These are phyloP conservation scores for Coecobrya sp. DNA, from an alignment of 2,888 invertebrate species.

Conservation along the genomic window DNA sequence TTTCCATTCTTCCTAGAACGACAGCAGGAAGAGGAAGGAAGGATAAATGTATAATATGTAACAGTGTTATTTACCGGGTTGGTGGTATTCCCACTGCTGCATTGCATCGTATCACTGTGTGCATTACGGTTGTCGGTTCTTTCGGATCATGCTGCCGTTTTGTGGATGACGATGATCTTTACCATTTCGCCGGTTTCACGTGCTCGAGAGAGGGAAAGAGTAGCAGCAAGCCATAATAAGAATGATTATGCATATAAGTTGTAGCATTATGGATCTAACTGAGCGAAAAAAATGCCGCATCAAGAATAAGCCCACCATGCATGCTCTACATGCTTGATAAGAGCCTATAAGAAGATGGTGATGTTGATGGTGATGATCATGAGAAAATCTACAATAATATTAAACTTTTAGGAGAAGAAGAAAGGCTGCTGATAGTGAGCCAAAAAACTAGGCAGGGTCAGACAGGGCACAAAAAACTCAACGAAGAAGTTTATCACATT, in stretches of 20 bases:
- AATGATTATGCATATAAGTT: slow-evolving; percentile 59
- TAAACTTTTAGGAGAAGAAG: slow-evolving; percentile 35
- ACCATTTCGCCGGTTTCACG: slow-evolving; percentile 62
- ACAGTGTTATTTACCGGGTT: slow-evolving; percentile 12
- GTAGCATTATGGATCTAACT: slow-evolving; percentile 44
- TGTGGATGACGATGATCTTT: slow-evolving; percentile 6
- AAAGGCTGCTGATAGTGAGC: slow-evolving; percentile 62
- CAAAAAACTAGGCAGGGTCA: slow-evolving; percentile 71
- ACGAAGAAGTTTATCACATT: slow-evolving; percentile 49
- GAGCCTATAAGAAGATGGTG: neutral
- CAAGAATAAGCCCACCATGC: slow-evolving; percentile 33
- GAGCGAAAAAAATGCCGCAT: slow-evolving; percentile 56
- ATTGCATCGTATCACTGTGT: slow-evolving; percentile 11
- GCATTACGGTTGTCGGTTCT: slow-evolving; percentile 43
- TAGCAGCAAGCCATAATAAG: slow-evolving; percentile 14
- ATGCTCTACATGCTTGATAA: slow-evolving; percentile 33
- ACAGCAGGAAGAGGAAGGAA: slow-evolving; percentile 34
- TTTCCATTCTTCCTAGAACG: neutral
- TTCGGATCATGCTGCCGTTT: slow-evolving; percentile 34
- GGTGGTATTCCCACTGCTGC: slow-evolving; percentile 60
- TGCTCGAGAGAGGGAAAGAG: slow-evolving; percentile 44
- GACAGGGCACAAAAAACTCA: slow-evolving; percentile 64
- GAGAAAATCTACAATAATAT: slow-evolving; percentile 61
- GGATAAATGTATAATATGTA: slow-evolving; percentile 25
- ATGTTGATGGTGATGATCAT: slow-evolving; percentile 24